Base-by-base conservation (phyloP, 1,140 invertebrate genomes). In the Pogonus chalceus region DNA sequence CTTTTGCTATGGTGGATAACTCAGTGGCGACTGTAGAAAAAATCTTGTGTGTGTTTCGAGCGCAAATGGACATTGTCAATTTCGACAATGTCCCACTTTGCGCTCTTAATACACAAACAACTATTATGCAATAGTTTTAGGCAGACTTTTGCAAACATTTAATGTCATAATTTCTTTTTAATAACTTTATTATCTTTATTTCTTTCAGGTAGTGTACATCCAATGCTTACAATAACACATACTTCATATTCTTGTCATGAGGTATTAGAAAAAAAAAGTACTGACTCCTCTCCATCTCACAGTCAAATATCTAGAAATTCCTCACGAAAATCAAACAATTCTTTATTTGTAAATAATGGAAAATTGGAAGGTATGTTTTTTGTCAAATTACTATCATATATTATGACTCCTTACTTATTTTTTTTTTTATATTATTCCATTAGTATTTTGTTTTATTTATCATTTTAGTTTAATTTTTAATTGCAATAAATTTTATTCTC, bases 231-330 rank as follows among this genome's bases (percentile, higher is more conserved):
- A 12, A 83, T 93, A 56, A 89, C 88, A 12, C 85, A 86, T 58
- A 84, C 82, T 1, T 86, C 82, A 4, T 84, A 85, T 68, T 84
- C 82, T 20, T 83, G 80, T 50, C 81, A 84, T 61, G 82, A 85
- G 61, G 76, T 81, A 2, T 66, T 83, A 14, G 81, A 79, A 46
- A 81, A 81, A 63, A 79, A 80, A 62, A 81, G 81, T 57, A 79
- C 79, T n/a, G 85, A 87, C 66, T 86, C 82, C 56, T 88, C 85
- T 43, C 85, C 85, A 0, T 88, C 84, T 57, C 87, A 90, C 70
- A 88, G 86, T 65, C 88, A 90, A 76, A 83, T 91, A 76, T 93
- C 90, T 26, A 77, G 90, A 54, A 93, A 92, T 69, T 93, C 90
- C 20, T 92, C 89, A 49, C 81, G 88, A 67, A 93, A 93, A 71